phyloP scores from a whole-genome alignment of 2,888 invertebrate genomes.

The Lithophane ornitopus region DNA sequence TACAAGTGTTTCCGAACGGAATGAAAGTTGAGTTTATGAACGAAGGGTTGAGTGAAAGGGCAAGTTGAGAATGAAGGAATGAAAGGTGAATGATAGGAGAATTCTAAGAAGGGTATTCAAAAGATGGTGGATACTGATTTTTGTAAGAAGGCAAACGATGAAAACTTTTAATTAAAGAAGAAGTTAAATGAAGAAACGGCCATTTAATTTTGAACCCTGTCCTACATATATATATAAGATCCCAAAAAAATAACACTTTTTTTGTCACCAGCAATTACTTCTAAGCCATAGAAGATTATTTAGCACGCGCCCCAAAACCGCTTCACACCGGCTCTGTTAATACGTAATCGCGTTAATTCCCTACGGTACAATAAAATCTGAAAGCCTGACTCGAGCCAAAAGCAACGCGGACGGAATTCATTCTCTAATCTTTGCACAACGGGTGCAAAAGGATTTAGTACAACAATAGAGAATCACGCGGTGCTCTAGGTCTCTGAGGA shows the following conservation, averaged over 20 bases:
- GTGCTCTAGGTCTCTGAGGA: conserved; percentile 40
- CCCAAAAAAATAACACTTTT: not conserved
- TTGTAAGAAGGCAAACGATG: too few species aligned
- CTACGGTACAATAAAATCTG: conserved; percentile 57
- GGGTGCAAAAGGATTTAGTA: conserved; percentile 36
- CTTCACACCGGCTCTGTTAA: conserved; percentile 38
- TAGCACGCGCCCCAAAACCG: conserved; percentile 12
- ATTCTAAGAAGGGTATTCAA: too few species aligned
- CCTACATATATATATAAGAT: too few species aligned
- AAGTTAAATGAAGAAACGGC: too few species aligned
- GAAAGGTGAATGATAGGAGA: too few species aligned
- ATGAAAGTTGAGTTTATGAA: too few species aligned
- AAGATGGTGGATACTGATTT: too few species aligned
- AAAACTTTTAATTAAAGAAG: too few species aligned
- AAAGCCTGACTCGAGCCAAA: conserved; percentile 35
- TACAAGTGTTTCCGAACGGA: too few species aligned
- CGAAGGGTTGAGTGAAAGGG: too few species aligned
- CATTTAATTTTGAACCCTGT: too few species aligned
- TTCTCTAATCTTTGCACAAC: conserved; percentile 43
- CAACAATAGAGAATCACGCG: conserved; percentile 39
- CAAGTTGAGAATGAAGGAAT: too few species aligned
- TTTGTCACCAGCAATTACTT: not conserved
- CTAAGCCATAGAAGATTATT: conserved; percentile 16
- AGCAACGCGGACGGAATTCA: conserved; percentile 52
- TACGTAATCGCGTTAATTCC: conserved; percentile 52